These are phyloP conservation scores for Alloscopus bannaensis DNA, from an alignment of 2,888 invertebrate species.

Conservation along the genomic window DNA sequence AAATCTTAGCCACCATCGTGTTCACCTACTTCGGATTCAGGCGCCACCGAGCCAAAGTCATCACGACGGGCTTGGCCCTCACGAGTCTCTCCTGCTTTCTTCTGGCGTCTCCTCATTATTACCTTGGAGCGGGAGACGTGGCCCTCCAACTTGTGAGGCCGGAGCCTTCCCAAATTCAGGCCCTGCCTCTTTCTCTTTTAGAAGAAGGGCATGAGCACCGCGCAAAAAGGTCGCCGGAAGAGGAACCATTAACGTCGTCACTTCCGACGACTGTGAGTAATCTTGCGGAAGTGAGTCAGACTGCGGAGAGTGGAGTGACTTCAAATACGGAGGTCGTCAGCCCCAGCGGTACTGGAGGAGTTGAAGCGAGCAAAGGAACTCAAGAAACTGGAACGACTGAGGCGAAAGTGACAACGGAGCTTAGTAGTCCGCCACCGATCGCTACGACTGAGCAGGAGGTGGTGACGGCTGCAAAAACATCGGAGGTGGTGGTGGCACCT, in stretches of 20 bases:
- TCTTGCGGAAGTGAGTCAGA: not conserved
- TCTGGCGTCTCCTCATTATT: slow-evolving; percentile 82
- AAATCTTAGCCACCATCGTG: slow-evolving; percentile 81
- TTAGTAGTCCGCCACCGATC: not conserved
- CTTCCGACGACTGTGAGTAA: not conserved
- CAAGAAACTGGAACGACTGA: not conserved
- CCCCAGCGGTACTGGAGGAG: not conserved
- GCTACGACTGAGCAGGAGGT: not conserved
- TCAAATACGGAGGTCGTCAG: not conserved
- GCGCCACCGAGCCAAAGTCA: slow-evolving; percentile 84
- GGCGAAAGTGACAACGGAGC: not conserved
- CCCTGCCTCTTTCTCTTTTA: too few relatives aligned
- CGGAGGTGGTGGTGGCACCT: not conserved
- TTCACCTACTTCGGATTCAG: slow-evolving; percentile 84
- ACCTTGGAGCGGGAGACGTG: slow-evolving; percentile 83
- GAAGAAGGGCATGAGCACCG: not conserved
- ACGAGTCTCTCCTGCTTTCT: slow-evolving; percentile 82
- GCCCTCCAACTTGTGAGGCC: slow-evolving; percentile 77
- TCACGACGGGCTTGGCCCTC: slow-evolving; percentile 76
- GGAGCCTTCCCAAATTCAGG: too few relatives aligned
- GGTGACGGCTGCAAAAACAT: not conserved
- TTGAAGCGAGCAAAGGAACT: not conserved
- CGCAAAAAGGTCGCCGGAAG: not conserved
- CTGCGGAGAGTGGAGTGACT: too few relatives aligned
- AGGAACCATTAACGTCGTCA: not conserved